Conservation (phyloP, 2,113 vertebrate species). For the Coptodon bakossiorum region DNA sequence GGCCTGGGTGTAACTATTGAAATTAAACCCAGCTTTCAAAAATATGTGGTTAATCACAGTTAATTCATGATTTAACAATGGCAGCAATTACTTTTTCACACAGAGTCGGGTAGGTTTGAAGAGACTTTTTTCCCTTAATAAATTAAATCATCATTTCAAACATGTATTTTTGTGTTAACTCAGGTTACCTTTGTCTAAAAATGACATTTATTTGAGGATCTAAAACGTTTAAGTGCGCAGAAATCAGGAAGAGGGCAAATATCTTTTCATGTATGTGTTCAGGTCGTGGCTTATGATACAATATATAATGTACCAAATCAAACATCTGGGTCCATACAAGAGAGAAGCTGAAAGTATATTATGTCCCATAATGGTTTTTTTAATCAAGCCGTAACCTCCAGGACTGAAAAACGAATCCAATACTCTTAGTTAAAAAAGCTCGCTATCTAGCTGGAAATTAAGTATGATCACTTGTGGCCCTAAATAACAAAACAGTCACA, state of each 20-base stretch:
- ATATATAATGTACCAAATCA: background rate
- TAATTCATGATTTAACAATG: background rate
- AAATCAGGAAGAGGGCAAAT: background rate
- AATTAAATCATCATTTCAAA: background rate
- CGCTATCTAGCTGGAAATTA: rapidly evolving
- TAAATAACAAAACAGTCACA: background rate
- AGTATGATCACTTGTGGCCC: background rate
- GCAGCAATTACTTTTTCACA: background rate
- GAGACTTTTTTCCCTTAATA: background rate
- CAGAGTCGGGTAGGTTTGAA: background rate
- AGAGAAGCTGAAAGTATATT: background rate
- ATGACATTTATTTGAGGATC: rapidly evolving
- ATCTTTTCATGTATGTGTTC: background rate
- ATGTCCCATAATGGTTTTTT: background rate
- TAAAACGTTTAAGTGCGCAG: background rate
- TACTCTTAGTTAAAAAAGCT: background rate
- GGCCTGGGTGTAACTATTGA: background rate
- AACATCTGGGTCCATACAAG: background rate
- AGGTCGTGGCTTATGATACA: background rate
- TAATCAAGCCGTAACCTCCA: background rate
- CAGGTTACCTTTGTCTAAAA: background rate
- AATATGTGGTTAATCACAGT: background rate
- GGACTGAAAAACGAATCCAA: rapidly evolving
- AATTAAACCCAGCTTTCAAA: background rate
- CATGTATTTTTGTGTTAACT: background rate